Evolutionary conservation across 2,113 vertebrate species (phyloP).

Genomic region (Hyperoodon ampullatus): DNA sequence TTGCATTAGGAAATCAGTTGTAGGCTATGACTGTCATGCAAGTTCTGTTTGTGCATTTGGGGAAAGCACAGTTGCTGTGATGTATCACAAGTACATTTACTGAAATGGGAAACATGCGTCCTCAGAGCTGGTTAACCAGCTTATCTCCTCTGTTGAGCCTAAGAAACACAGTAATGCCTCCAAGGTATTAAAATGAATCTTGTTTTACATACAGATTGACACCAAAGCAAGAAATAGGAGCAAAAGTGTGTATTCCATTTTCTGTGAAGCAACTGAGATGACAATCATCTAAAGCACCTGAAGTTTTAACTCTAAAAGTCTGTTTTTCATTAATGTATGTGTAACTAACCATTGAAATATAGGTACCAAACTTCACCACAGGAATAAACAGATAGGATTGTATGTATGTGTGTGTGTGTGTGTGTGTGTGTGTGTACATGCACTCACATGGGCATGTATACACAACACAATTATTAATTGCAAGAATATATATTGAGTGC

Average conservation of each 20-base stretch:
- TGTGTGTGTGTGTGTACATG: neutral
- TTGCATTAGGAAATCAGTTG: conserved; percentile 49
- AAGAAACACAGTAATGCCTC: conserved; percentile 70
- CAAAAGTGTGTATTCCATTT: conserved; percentile 74
- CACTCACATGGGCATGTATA: neutral
- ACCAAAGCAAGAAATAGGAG: conserved; percentile 80
- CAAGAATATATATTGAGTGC: neutral
- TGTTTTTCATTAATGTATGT: conserved; percentile 74
- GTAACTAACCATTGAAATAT: conserved; percentile 80
- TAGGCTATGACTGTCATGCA: conserved; percentile 50
- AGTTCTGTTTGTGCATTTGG: conserved; percentile 60
- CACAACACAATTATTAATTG: neutral
- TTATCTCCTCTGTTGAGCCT: conserved; percentile 76
- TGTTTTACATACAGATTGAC: conserved; percentile 83
- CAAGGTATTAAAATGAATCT: conserved; percentile 78
- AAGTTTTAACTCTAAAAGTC: conserved; percentile 62
- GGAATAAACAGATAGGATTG: neutral
- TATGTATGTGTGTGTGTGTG: neutral
- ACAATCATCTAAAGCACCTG: conserved; percentile 68
- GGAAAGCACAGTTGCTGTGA: conserved; percentile 58
- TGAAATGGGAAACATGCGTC: conserved; percentile 72
- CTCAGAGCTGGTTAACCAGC: conserved; percentile 71
- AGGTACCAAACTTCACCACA: conserved; percentile 62
- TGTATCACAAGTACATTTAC: conserved; percentile 62
- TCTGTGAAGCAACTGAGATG: conserved; percentile 78